Percentiles rank a stretch among this genome's conserved stretches.
Evolutionary conservation across 2,888 invertebrate species (phyloP).

Genomic region (Dyspetes luteomarginatus): DNA sequence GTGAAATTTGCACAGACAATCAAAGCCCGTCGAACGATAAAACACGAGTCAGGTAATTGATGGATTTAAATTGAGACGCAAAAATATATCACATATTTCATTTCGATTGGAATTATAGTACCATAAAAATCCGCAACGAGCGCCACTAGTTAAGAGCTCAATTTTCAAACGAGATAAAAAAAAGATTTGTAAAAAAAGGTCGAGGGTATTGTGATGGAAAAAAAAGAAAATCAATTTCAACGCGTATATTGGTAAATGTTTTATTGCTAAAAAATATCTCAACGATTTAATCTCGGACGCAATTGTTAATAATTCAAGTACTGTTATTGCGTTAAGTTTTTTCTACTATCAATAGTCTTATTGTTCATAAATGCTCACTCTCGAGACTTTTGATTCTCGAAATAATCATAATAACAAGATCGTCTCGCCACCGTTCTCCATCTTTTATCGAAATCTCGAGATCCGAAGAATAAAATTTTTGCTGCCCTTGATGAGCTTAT

Average conservation of each 20-base stretch:
- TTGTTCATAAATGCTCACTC: conserved; percentile 32
- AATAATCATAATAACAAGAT: neutral
- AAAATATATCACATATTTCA: neutral
- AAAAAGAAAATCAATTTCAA: neutral
- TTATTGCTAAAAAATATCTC: conserved; percentile 53
- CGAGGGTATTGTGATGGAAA: neutral
- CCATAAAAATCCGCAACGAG: neutral
- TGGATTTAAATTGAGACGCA: neutral
- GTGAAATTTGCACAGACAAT: neutral
- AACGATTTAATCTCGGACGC: conserved; percentile 35
- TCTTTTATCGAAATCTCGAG: neutral
- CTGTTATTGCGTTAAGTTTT: conserved; percentile 17
- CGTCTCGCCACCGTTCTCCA: neutral
- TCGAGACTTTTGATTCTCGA: neutral
- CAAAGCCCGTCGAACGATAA: neutral
- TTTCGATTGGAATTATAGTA: conserved; percentile 8
- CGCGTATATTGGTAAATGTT: conserved; percentile 29
- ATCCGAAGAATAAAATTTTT: neutral
- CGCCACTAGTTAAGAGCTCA: neutral
- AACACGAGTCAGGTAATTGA: too few species aligned
- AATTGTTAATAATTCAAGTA: conserved; percentile 36
- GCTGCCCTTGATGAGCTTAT: too few species aligned
- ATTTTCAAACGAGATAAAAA: conserved; percentile 6
- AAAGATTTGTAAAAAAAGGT: neutral
- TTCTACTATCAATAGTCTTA: conserved; percentile 14